These are phyloP conservation scores for Trichosurus vulpecula DNA, from an alignment of 2,797 vertebrate species.

Conservation along the genomic window DNA sequence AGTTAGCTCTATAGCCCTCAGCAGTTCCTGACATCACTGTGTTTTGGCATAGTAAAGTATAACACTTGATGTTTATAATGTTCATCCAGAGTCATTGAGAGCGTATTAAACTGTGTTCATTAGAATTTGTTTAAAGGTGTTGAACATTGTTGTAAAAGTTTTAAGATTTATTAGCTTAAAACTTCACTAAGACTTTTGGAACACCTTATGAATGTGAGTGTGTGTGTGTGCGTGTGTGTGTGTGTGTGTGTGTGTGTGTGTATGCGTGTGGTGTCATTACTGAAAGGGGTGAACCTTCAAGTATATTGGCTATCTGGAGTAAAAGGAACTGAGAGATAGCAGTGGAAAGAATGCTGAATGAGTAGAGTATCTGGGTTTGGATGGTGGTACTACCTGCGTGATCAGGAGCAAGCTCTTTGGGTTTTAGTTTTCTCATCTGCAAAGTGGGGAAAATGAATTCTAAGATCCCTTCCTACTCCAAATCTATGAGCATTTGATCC, in stretches of 20 bases:
- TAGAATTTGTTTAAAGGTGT: neutral
- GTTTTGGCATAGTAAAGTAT: neutral
- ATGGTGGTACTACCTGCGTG: neutral
- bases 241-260: neutral
- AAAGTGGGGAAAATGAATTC: neutral
- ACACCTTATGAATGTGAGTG: neutral
- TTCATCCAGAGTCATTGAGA: neutral
- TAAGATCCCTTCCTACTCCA: neutral
- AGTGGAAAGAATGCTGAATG: neutral
- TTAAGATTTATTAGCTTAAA: neutral
- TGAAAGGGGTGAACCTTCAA: neutral
- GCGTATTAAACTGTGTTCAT: neutral
- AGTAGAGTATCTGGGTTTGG: neutral
- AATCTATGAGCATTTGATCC: neutral
- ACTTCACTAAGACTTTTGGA: neutral
- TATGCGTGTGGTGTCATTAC: neutral
- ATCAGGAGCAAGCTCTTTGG: neutral
- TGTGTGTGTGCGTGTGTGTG: neutral
- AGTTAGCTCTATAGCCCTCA: neutral
- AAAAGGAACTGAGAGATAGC: neutral
- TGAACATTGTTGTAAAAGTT: neutral
- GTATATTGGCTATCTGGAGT: neutral
- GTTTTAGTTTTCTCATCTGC: neutral
- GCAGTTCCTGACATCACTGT: neutral
- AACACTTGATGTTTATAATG: neutral